A percentile compares a stretch with the other conserved stretches of the same genome.
phyloP scores from a whole-genome alignment of 2,888 invertebrate genomes.

The Xestoiulus laeticollis region DNA sequence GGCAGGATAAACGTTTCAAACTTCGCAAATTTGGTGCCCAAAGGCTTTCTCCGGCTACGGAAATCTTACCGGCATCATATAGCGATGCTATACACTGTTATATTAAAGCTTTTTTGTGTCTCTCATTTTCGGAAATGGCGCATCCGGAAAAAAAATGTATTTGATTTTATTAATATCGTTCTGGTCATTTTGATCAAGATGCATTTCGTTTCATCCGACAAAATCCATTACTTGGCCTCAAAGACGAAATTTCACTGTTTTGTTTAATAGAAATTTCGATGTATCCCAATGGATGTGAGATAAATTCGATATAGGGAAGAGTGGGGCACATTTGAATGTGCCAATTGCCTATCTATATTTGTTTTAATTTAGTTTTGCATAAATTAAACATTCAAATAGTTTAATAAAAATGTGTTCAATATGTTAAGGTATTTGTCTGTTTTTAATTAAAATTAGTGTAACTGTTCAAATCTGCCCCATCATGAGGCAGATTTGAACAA shows the following conservation, averaged over 20 bases:
- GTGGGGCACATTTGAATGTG: too few relatives aligned
- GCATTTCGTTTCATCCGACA: neutral
- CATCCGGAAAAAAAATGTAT: neutral
- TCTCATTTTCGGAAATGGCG: neutral
- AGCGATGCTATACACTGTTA: neutral
- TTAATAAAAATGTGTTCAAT: too few relatives aligned
- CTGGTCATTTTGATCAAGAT: neutral
- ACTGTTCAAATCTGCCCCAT: too few relatives aligned
- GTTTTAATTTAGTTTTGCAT: too few relatives aligned
- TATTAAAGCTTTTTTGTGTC: neutral
- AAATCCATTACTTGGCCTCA: neutral
- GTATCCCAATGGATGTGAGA: neutral
- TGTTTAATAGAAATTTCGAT: neutral
- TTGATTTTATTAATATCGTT: neutral
- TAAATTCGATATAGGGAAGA: neutral
- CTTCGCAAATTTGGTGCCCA: neutral
- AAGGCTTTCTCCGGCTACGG: neutral
- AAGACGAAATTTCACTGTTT: too few relatives aligned
- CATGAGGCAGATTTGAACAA: too few relatives aligned
- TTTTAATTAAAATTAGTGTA: too few relatives aligned
- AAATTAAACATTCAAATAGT: too few relatives aligned
- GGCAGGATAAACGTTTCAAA: slow-evolving; percentile 1
- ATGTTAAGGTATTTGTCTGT: too few relatives aligned
- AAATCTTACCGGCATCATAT: neutral
- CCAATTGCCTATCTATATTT: too few relatives aligned